Evolutionary conservation across 2,797 vertebrate genomes (phyloP).

Genomic region (Heteromormyrus szaboi): DNA sequence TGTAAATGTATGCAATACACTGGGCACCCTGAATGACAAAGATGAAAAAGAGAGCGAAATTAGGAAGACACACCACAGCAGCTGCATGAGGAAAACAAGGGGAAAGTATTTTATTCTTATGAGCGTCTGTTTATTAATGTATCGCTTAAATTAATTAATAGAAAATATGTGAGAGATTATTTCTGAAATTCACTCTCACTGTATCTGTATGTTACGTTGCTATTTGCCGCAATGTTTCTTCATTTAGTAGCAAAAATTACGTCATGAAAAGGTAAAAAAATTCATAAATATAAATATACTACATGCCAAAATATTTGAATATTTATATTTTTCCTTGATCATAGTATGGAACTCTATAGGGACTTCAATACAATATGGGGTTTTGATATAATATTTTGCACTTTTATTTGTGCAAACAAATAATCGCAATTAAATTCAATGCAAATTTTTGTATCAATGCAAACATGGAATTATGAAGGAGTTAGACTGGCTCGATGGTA

Average conservation of each 20-base stretch:
- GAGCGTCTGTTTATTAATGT: slow-evolving; percentile 42
- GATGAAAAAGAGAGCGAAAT: slow-evolving; percentile 16
- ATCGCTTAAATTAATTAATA: slow-evolving; percentile 51
- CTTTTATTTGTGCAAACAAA: background rate
- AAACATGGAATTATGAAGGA: background rate
- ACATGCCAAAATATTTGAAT: slow-evolving; percentile 13
- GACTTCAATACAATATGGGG: too few species aligned
- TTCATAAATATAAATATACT: slow-evolving; percentile 20
- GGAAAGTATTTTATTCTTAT: slow-evolving; percentile 32
- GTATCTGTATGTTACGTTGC: slow-evolving; percentile 41
- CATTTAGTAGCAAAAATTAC: slow-evolving; percentile 46
- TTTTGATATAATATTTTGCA: background rate
- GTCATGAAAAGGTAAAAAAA: slow-evolving; percentile 40
- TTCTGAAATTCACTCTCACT: slow-evolving; percentile 45
- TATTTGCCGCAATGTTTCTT: slow-evolving; percentile 26
- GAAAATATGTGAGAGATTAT: slow-evolving; percentile 48
- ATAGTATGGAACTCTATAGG: background rate
- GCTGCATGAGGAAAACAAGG: background rate
- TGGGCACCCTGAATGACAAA: background rate
- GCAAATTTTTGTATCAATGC: slow-evolving; percentile 6
- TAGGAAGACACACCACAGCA: background rate
- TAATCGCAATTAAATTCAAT: background rate
- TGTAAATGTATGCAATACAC: slow-evolving; percentile 12
- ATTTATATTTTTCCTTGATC: background rate
- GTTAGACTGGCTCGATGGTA: background rate